Evolutionary conservation across 2,888 invertebrate genomes (phyloP), one percentile per base, ranked within the genome.

Genomic region (Parnassius apollo): DNA sequence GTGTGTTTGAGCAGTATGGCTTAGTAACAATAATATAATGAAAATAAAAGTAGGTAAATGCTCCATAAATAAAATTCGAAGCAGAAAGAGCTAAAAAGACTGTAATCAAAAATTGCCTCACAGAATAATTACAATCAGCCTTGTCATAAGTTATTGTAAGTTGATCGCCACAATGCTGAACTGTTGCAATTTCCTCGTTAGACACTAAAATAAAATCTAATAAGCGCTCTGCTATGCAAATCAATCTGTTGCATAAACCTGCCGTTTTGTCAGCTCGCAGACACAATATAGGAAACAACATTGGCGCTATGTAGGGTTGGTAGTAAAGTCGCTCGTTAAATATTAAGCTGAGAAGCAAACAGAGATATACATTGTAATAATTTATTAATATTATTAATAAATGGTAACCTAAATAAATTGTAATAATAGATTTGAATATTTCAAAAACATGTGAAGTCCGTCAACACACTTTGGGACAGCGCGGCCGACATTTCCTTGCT

Each of bases 221-320:
- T 86, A 85, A 84, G 73, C 75, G 75, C 77, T 83, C 77, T 78
- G 77, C 81, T 82, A 82, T 81, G 83, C 81, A 83, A 83, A 86
- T 86, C 83, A 80, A 81, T 81, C 76, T 63, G 70, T 80, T 84
- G 77, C 80, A 72, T 75, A 83, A 80, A 72, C 67, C 68, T 67
- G 68, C 65, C 66, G 71, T 73, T 77, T 78, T 80, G 82, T 82
- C 76, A 78, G 75, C 56, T 63, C 69, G 66, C 65, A 68, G 68
- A 73, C 74, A 75, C 76, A 75, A 78, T 76, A 68, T 73, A 77
- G 78, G 78, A 79, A 78, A 78, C 72, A 65, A 66, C 67, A 66
- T 68, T 61, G 48, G 45, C 13, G 22, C 44, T 49, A 59, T 60
- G 35, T 69, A 77, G 75, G 75, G 71, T 59, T 75, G n/a, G 2